phyloP scores from a whole-genome alignment of 1,140 invertebrate species.

The Spodoptera frugiperda region DNA sequence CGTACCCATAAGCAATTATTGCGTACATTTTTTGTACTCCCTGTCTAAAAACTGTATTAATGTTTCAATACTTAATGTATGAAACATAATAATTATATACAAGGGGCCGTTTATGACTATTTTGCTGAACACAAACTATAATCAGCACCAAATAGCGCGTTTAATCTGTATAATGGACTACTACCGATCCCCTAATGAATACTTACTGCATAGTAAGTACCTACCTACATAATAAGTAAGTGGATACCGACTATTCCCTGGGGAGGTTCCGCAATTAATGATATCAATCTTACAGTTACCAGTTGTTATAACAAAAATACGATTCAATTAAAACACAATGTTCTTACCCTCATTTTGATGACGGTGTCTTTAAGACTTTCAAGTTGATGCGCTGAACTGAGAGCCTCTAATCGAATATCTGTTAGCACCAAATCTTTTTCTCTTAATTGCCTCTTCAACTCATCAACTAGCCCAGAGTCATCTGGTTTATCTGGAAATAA shows the following conservation, averaged over 20 bases:
- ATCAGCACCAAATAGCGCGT: slow-evolving; percentile 29
- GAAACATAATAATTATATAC: slow-evolving; percentile 9
- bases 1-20: slow-evolving; percentile 1
- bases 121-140: slow-evolving; percentile 22
- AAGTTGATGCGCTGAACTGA: slow-evolving; percentile 98
- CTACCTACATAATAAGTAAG: slow-evolving; percentile 21
- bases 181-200: slow-evolving; percentile 30
- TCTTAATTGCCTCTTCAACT: slow-evolving; percentile 96
- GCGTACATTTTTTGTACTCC: not conserved
- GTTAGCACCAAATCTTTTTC: slow-evolving; percentile 98
- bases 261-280: slow-evolving; percentile 12
- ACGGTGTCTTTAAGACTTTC: slow-evolving; percentile 98
- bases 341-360: slow-evolving; percentile 96
- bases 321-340: not conserved
- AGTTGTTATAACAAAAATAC: slow-evolving; percentile 6
- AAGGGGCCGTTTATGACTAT: slow-evolving; percentile 17
- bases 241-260: slow-evolving; percentile 12
- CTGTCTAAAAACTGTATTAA: not conserved
- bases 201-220: slow-evolving; percentile 1
- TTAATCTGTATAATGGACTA: slow-evolving; percentile 29
- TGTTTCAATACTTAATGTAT: not conserved
- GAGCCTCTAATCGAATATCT: slow-evolving; percentile 97
- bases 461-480: slow-evolving; percentile 89
- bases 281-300: slow-evolving; percentile 9
- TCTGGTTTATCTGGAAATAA: slow-evolving; percentile 76